Evolutionary conservation across 2,113 vertebrate species (phyloP), one percentile per base, ranked within the genome.

Genomic region (Ctenomys sociabilis): DNA sequence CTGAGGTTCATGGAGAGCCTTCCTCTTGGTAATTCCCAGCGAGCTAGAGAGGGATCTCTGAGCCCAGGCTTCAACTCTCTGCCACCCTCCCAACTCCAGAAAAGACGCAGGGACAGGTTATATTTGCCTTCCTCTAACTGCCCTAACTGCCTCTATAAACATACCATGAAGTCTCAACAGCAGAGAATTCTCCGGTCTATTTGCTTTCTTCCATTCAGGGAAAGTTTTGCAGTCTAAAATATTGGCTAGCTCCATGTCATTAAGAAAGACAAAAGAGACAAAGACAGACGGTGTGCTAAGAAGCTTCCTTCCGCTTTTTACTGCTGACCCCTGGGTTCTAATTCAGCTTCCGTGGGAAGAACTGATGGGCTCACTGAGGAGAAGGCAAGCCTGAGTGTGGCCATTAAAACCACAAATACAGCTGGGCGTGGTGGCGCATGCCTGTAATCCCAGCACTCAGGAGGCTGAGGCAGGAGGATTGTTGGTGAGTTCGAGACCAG

Each of bases 301-400:
- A 66, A 95, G 63, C 35, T 93, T 57, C 57, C 61, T 49, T 95
- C 4, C 49, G 59, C 54, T 63, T 64, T 91, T 78, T 30, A 70
- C 30, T 35, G 84, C 75, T 32, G 17, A 81, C 87, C 21, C 63
- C 80, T 45, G 21, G 30, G 63, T 37, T 70, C 78, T 54, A 19
- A 88, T 72, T 85, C 80, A 63, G 57, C 43, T 90, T 90, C 70
- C 52, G n/a, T 68, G 2, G n/a, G 61, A 97, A 88, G 57, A 89
- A 85, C 19, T 17, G 32, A 70, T 91, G 77, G 49, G 22, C 32
- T n/a, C 49, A 81, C 59, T 85, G 64, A 90, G 75, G 64, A 85
- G 52, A 88, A 82, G 0, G 52, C 52, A 24, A 26, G 0, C 3
- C 1, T 32, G 4, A 88, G 93, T 13, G 21, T 77, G 26, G 49